These are phyloP conservation scores for Mormoops blainvillei DNA, from an alignment of 2,113 vertebrate species.

Conservation along the genomic window DNA sequence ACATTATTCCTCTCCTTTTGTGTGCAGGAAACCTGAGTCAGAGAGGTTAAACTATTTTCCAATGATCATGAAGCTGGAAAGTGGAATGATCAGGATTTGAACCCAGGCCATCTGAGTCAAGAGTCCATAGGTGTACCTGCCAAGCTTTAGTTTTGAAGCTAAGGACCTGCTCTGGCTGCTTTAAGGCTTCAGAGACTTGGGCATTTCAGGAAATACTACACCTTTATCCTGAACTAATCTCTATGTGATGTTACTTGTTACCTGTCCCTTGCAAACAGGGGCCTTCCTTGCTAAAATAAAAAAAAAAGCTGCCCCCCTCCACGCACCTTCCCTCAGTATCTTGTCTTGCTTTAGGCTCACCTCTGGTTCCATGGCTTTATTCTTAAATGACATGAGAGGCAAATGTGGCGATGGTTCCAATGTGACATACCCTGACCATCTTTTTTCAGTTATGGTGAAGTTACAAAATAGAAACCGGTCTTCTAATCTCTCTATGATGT, in stretches of 20 bases:
- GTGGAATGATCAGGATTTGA: not conserved
- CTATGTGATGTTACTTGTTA: not conserved
- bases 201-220: not conserved
- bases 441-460: not conserved
- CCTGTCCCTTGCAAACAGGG: not conserved
- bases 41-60: not conserved
- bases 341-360: not conserved
- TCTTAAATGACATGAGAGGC: not conserved
- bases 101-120: not conserved
- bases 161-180: not conserved
- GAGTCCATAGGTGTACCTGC: not conserved
- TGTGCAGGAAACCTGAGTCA: not conserved
- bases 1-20: not conserved
- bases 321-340: not conserved
- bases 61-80: not conserved
- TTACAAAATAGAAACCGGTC: not conserved
- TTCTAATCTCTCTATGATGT: not conserved
- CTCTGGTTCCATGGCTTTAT: not conserved
- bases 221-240: not conserved
- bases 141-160: not conserved
- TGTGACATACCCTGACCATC: not conserved
- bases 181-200: not conserved
- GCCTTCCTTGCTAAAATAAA: not conserved
- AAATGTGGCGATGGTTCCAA: not conserved
- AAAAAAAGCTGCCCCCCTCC: not conserved